These are phyloP conservation scores for Pristionchus fissidentatus DNA, from an alignment of 2,888 invertebrate genomes.

Conservation along the genomic window DNA sequence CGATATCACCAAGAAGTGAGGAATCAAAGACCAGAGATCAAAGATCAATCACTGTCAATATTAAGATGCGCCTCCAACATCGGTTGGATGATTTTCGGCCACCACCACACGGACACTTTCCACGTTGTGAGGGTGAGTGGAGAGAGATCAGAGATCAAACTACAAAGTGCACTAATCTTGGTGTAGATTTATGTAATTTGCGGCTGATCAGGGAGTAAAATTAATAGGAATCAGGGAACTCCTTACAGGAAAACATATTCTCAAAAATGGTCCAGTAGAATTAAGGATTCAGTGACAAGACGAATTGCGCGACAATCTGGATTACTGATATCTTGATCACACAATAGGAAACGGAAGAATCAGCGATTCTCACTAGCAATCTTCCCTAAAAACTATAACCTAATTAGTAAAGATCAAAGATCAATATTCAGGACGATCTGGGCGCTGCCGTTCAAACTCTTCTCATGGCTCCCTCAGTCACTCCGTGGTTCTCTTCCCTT, in stretches of 20 bases:
- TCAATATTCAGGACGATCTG: conserved; percentile 59
- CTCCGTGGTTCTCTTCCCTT: conserved; percentile 84
- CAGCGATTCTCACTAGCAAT: background rate
- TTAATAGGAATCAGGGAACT: too few species aligned
- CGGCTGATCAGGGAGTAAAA: too few species aligned
- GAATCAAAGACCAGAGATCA: background rate
- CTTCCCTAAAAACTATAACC: background rate
- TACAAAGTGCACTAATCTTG: conserved; percentile 56
- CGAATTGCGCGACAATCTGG: background rate
- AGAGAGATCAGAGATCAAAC: background rate
- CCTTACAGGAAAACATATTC: too few species aligned
- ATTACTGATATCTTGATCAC: background rate
- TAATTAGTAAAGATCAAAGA: conserved; percentile 17
- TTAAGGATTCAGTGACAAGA: background rate
- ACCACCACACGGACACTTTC: conserved; percentile 76
- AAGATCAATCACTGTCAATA: background rate
- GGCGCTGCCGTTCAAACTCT: conserved; percentile 87
- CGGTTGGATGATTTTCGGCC: conserved; percentile 76
- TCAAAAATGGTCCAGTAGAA: too few species aligned
- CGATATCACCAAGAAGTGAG: conserved; percentile 68
- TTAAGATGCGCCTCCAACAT: conserved; percentile 74
- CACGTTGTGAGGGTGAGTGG: conserved; percentile 69
- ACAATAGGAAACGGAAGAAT: background rate
- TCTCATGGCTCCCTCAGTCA: conserved; percentile 90
- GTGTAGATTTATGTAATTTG: too few species aligned